These are phyloP conservation scores for Anthrax anthrax DNA, from an alignment of 2,888 invertebrate genomes.

Conservation along the genomic window DNA sequence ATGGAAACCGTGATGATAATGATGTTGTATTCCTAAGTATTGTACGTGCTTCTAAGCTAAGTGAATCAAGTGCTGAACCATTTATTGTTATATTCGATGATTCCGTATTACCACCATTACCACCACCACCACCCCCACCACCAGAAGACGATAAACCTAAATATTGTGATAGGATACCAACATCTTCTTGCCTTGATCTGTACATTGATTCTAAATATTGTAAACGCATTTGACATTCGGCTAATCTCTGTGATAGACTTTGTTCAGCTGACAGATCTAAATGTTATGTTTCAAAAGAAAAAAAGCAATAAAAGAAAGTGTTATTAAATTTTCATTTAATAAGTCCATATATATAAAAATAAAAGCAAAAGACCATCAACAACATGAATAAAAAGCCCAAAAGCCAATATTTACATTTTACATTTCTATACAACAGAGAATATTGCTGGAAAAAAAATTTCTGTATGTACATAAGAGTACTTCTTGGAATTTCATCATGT, in stretches of 20 bases:
- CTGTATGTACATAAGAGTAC: no score
- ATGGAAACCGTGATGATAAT: slow-evolving; percentile 36
- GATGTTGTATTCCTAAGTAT: slow-evolving; percentile 37
- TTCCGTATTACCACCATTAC: slow-evolving; percentile 3
- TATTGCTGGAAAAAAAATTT: no score
- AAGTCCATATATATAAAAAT: no score
- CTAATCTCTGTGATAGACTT: slow-evolving; percentile 51
- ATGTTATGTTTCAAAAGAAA: no score
- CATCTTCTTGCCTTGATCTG: slow-evolving; percentile 59
- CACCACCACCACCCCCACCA: not conserved
- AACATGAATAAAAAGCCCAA: no score
- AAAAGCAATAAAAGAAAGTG: slow-evolving; percentile 4
- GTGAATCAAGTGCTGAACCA: slow-evolving; percentile 25
- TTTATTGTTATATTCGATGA: slow-evolving; percentile 12
- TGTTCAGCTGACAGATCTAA: slow-evolving; percentile 50
- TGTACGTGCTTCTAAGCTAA: slow-evolving; percentile 35
- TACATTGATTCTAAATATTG: slow-evolving; percentile 69
- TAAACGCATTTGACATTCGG: slow-evolving; percentile 61
- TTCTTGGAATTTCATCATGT: no score
- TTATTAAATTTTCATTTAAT: no score
- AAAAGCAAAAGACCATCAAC: no score
- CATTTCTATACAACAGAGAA: no score
- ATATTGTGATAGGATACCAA: slow-evolving; percentile 52
- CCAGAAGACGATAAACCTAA: slow-evolving; percentile 33
- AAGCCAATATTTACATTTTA: no score